Evolutionary conservation across 2,888 invertebrate genomes (phyloP), one percentile per base, ranked within the genome.

Genomic region (Alcis repandata): DNA sequence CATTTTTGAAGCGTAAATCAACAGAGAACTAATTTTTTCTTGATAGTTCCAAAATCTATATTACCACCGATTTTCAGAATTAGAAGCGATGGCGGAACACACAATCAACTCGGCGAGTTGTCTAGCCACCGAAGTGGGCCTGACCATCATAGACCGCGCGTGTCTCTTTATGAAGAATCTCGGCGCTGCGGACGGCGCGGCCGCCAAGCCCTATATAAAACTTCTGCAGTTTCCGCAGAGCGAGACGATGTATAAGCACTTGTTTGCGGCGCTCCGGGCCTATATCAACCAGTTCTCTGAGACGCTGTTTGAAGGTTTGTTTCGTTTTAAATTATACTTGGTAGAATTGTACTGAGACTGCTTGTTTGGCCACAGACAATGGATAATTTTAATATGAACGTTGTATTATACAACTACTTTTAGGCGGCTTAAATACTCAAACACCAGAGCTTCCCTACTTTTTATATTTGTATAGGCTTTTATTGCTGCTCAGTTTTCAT

Each of bases 251-350:
- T 96, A 98, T 75, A 96, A 97, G 77, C 99, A 99, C 81, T 96
- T 98, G 19, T 98, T 99, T 86, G 98, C 98, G 1, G 97, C 98
- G 0, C 90, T 99, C 53, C 94, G 99, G 71, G 97, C 98, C 0
- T 99, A 98, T 82, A 97, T 99, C 63, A 98, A 98, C 85, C 97
- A 98, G 88, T 98, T 97, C 83, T 97, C 98, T 0, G 94, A 95
- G 62, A 96, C 96, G 3, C 89, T 98, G 51, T 98, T 98, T 88
- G 96, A 97, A 95, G 97, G 97, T 94, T 32, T 1, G 51, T 43
- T 58, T 36, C 0, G 10, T 20, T 36, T 19, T 17, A 11, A 9
- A 33, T 15, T 17, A 15, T 1, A 8, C 4, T 17, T 41, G n/a
- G n/a, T n/a, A n/a, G n/a, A n/a, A n/a, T n/a, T n/a, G n/a, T n/a